Percentiles rank a stretch among this genome's conserved stretches.
Evolutionary conservation across 2,113 vertebrate species (phyloP).

Genomic region (Junco hyemalis): DNA sequence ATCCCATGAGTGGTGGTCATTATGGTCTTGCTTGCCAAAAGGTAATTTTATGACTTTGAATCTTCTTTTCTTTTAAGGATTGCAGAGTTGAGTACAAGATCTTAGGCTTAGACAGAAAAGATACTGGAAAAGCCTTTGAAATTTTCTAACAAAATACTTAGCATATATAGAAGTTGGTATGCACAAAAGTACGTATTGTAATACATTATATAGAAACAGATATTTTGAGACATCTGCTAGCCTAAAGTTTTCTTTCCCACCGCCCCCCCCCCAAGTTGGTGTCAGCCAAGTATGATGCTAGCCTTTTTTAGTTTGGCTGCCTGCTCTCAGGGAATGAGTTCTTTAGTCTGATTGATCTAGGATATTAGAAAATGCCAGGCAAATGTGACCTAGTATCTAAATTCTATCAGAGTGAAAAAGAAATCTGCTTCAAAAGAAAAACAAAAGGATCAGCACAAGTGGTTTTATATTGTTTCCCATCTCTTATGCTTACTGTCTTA

Average conservation of each 20-base stretch:
- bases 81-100: neutral
- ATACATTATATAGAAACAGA: neutral
- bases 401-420: neutral
- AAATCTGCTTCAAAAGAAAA: neutral
- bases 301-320: neutral
- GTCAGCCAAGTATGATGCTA: neutral
- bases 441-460: neutral
- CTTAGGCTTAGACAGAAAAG: neutral
- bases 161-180: neutral
- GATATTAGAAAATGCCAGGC: neutral
- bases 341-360: neutral
- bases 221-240: neutral
- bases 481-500: neutral
- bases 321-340: neutral
- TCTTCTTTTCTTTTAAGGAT: neutral
- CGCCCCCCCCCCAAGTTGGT: neutral
- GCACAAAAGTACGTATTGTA: neutral
- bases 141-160: neutral
- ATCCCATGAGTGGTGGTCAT: neutral
- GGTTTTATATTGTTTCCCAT: neutral
- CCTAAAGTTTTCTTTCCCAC: neutral
- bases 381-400: neutral
- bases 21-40: neutral
- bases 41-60: neutral
- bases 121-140: neutral